Percentiles rank a stretch among this genome's conserved stretches.
phyloP scores from a whole-genome alignment of 2,888 invertebrate genomes.

The Pseudeuparius sepicola region DNA sequence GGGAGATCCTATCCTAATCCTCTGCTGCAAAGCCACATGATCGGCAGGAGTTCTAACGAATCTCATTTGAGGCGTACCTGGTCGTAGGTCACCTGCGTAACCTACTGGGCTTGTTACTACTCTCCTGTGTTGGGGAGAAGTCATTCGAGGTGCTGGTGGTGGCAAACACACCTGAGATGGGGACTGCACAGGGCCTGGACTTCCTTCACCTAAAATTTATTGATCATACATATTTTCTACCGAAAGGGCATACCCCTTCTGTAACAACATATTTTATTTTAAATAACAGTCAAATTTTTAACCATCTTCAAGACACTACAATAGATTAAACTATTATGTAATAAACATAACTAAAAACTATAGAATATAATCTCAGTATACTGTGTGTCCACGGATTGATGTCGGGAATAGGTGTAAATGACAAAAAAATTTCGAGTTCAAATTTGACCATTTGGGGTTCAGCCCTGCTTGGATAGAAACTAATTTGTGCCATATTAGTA shows the following conservation, averaged over 20 bases:
- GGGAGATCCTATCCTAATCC: conserved; percentile 31
- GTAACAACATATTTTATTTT: neutral
- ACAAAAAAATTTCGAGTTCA: too few relatives aligned
- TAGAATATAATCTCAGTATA: too few relatives aligned
- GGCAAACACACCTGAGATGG: conserved; percentile 38
- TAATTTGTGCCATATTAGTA: too few relatives aligned
- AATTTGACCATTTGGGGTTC: too few relatives aligned
- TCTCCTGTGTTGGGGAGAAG: conserved; percentile 48
- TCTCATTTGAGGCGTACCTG: conserved; percentile 30
- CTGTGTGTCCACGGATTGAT: too few relatives aligned
- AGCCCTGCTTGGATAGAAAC: too few relatives aligned
- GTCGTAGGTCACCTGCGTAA: conserved; percentile 29
- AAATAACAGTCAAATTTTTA: conserved; percentile 4
- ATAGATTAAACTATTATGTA: too few relatives aligned
- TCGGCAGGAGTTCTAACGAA: conserved; percentile 32
- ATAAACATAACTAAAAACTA: too few relatives aligned
- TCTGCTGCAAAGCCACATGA: conserved; percentile 30
- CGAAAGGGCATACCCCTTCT: neutral
- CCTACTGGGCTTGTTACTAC: conserved; percentile 45
- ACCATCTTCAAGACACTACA: too few relatives aligned
- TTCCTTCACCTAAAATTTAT: conserved; percentile 48
- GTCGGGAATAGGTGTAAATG: too few relatives aligned
- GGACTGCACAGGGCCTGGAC: conserved; percentile 46
- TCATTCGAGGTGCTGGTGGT: conserved; percentile 45
- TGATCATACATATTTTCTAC: neutral